Evolutionary conservation across 2,888 invertebrate genomes (phyloP).

Genomic region (Gnatocerus cornutus): DNA sequence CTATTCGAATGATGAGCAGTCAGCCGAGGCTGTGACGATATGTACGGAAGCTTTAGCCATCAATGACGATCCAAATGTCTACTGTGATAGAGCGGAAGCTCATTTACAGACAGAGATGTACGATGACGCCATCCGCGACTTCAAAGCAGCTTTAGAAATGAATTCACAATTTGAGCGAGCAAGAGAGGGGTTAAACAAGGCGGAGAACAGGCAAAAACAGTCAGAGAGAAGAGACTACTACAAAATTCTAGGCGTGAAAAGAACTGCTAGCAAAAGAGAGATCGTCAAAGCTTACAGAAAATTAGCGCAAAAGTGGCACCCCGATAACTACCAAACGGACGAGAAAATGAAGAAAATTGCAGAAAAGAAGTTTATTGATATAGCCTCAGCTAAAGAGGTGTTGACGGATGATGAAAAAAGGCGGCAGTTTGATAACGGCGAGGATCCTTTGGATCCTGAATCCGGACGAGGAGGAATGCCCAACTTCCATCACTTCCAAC

Average conservation of each 20-base stretch:
- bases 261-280: constrained; percentile 93
- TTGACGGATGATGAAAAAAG: constrained; percentile 93
- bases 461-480: constrained; percentile 79
- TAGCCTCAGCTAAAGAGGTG: constrained; percentile 99
- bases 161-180: constrained; percentile 87
- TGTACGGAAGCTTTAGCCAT: constrained; percentile 88
- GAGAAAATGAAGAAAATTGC: constrained; percentile 94
- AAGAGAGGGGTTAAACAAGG: constrained; percentile 89
- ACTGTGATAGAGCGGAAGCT: constrained; percentile 95
- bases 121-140: constrained; percentile 94
- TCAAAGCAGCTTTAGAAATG: constrained; percentile 87
- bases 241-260: constrained; percentile 94
- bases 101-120: constrained; percentile 90
- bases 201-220: constrained; percentile 94
- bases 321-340: constrained; percentile 89
- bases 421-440: constrained; percentile 93
- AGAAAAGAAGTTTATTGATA: constrained; percentile 98
- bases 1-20: constrained; percentile 80
- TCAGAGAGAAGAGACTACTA: constrained; percentile 97
- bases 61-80: constrained; percentile 82
- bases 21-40: constrained; percentile 80
- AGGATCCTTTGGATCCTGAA: constrained; percentile 98
- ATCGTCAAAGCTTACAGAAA: constrained; percentile 97
- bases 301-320: constrained; percentile 99
- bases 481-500: constrained; percentile 77